Evolutionary conservation across 2,113 vertebrate species (phyloP).

Genomic region (Thymallus thymallus): DNA sequence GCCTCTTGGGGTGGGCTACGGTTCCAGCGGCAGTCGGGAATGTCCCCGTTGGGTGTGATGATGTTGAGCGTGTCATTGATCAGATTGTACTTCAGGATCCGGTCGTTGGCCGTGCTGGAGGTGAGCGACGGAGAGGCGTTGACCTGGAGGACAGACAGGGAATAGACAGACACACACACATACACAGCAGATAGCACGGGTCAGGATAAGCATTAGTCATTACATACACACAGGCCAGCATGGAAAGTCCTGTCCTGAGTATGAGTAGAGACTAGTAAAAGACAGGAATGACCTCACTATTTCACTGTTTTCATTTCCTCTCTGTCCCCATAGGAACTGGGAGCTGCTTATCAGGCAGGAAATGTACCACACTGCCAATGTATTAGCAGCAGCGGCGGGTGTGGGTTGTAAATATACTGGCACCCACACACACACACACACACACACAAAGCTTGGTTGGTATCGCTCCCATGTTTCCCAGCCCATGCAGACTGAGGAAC

Average conservation of each 20-base stretch:
- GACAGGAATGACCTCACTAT: slow-evolving; percentile 10
- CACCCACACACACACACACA: background rate
- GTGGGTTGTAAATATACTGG: background rate
- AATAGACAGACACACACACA: background rate
- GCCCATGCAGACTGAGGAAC: background rate
- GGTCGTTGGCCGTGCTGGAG: slow-evolving; percentile 96
- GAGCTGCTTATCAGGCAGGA: slow-evolving; percentile 43
- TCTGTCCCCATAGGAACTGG: background rate
- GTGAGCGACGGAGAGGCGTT: slow-evolving; percentile 97
- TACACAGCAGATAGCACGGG: background rate
- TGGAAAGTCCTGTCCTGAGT: background rate
- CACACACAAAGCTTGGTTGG: background rate
- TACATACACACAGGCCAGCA: background rate
- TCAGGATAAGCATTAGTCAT: background rate
- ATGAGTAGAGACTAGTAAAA: background rate
- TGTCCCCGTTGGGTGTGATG: slow-evolving; percentile 88
- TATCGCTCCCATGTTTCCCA: too few species aligned
- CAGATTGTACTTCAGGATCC: slow-evolving; percentile 96
- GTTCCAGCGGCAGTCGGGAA: slow-evolving; percentile 95
- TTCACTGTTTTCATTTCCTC: slow-evolving; percentile 26
- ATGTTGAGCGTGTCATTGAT: slow-evolving; percentile 98
- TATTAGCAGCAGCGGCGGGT: slow-evolving; percentile 1
- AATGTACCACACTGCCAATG: slow-evolving; percentile 21
- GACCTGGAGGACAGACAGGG: slow-evolving; percentile 73
- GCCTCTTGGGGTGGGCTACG: slow-evolving; percentile 87